These are phyloP conservation scores for Oscheius myriophilus DNA, from an alignment of 2,888 invertebrate genomes.

Conservation along the genomic window DNA sequence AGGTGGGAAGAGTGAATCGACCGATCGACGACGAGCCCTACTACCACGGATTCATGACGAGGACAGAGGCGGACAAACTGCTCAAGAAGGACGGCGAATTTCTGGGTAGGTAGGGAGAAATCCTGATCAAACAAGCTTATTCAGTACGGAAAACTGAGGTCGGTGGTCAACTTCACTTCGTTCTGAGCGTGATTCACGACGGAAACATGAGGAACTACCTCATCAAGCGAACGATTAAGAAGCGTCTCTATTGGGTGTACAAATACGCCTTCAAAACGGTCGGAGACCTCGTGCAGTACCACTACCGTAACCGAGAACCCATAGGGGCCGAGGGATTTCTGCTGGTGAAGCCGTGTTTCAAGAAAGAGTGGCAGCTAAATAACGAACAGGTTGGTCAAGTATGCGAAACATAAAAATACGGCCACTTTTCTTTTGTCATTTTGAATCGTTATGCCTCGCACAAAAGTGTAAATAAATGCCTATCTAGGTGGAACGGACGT, in stretches of 20 bases:
- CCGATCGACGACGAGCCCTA: slow-evolving; percentile 45
- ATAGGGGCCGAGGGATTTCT: slow-evolving; percentile 17
- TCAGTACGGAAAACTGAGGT: slow-evolving; percentile 42
- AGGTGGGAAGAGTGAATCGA: slow-evolving; percentile 39
- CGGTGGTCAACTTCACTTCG: slow-evolving; percentile 33
- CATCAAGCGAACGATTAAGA: slow-evolving; percentile 49
- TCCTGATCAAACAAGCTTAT: neutral
- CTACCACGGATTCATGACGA: slow-evolving; percentile 49
- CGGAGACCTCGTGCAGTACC: slow-evolving; percentile 48
- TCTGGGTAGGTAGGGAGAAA: slow-evolving; percentile 21
- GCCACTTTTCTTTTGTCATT: no score
- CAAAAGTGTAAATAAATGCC: no score
- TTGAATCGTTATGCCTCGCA: no score
- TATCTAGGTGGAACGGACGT: slow-evolving; percentile 2
- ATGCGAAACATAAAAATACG: no score
- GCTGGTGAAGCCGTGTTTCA: slow-evolving; percentile 18
- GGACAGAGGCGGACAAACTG: slow-evolving; percentile 39
- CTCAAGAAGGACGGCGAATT: slow-evolving; percentile 47
- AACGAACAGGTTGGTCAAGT: slow-evolving; percentile 44
- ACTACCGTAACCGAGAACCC: slow-evolving; percentile 38
- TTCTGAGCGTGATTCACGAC: slow-evolving; percentile 37
- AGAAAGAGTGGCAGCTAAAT: slow-evolving; percentile 51
- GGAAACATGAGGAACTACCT: slow-evolving; percentile 33
- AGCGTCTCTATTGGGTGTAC: slow-evolving; percentile 47
- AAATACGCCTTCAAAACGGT: slow-evolving; percentile 47